A percentile compares a stretch with the other conserved stretches of the same genome.
Evolutionary conservation across 2,797 vertebrate genomes (phyloP).

Genomic region (Percopsis omiscomaycus): DNA sequence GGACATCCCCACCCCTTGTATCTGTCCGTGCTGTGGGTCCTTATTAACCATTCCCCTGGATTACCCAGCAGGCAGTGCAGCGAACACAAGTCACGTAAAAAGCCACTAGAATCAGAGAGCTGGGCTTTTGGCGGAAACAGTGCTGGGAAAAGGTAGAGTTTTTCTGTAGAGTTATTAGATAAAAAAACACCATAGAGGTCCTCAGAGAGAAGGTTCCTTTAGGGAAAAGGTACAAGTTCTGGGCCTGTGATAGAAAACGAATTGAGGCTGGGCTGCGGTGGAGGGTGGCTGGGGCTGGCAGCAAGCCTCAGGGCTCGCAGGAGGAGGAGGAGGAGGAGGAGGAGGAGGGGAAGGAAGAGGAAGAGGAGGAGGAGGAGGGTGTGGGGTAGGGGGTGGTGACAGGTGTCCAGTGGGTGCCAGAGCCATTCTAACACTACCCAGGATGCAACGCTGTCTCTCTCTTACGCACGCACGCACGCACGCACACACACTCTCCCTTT

Average conservation of each 20-base stretch:
- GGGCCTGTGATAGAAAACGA: conserved; percentile 53
- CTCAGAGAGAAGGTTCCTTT: conserved; percentile 16
- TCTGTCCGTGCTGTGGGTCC: conserved; percentile 28
- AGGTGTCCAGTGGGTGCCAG: conserved; percentile 61
- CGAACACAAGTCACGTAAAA: background rate
- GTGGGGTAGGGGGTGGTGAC: conserved; percentile 35
- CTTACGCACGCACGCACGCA: conserved; percentile 3
- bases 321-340: background rate
- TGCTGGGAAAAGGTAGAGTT: conserved; percentile 26
- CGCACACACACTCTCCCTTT: conserved; percentile 25
- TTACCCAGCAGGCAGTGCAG: background rate
- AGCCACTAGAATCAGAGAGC: conserved; percentile 19
- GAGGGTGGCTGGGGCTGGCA: conserved; percentile 40
- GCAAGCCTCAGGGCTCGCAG: conserved; percentile 35
- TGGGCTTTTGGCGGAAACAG: conserved; percentile 4
- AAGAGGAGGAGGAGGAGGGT: background rate
- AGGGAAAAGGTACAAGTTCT: conserved; percentile 36
- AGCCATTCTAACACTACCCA: conserved; percentile 59
- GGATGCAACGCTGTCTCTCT: conserved; percentile 56
- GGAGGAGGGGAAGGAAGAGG: conserved; percentile 24
- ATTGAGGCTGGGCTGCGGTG: conserved; percentile 49
- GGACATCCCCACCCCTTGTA: conserved; percentile 33
- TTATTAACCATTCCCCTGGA: background rate
- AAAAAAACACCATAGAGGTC: background rate
- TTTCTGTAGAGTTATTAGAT: conserved; percentile 22